A percentile compares a stretch with the other conserved stretches of the same genome.
Conservation (phyloP, 92 coral and sea anemone genomes). For the Bergia sp. region DNA sequence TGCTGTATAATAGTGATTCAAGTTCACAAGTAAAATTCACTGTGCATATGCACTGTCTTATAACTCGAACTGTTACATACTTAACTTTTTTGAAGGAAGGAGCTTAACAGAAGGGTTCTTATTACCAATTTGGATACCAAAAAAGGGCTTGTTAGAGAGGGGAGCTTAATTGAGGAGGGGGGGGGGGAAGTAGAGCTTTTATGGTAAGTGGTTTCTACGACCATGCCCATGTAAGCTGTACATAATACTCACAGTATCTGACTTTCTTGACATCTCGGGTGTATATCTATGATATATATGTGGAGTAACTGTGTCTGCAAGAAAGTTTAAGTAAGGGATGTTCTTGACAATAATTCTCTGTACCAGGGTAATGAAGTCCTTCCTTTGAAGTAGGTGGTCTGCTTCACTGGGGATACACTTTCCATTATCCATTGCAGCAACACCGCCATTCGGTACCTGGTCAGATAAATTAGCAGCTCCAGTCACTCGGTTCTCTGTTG, state of each 20-base stretch:
- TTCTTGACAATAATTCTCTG: conserved; percentile 37
- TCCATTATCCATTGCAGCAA: conserved; percentile 44
- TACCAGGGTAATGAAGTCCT: conserved; percentile 36
- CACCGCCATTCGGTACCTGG: conserved; percentile 1
- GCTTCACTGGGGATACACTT: conserved; percentile 22
- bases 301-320: conserved; percentile 31
- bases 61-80: too few species aligned
- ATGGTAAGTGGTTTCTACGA: too few species aligned
- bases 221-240: neutral
- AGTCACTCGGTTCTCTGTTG: conserved; percentile 33
- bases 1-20: too few species aligned
- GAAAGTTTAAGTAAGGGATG: conserved; percentile 36
- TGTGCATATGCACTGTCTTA: too few species aligned
- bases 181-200: too few species aligned
- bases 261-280: conserved; percentile 39
- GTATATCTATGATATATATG: conserved; percentile 39
- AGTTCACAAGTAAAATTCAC: too few species aligned
- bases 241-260: conserved; percentile 36
- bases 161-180: too few species aligned
- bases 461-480: neutral
- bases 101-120: too few species aligned
- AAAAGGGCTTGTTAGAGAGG: too few species aligned
- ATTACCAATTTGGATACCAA: too few species aligned
- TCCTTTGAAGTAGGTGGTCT: conserved; percentile 24
- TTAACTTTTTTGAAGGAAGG: too few species aligned